These are phyloP conservation scores for Patiria miniata DNA, from an alignment of 35 echinoderm and acorn worm genomes.

Conservation along the genomic window DNA sequence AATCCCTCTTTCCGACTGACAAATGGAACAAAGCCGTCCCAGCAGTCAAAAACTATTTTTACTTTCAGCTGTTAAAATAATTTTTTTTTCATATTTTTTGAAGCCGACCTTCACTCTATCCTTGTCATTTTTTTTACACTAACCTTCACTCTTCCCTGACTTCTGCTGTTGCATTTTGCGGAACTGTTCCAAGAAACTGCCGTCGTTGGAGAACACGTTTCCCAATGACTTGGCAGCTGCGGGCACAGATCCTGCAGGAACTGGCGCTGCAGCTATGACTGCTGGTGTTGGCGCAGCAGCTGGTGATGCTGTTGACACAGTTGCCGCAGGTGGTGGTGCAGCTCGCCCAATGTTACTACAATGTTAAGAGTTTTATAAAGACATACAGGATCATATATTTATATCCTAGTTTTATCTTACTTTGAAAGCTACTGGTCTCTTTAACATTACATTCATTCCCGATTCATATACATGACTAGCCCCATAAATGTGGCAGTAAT, in stretches of 20 bases:
- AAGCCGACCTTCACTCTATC: too few relatives aligned
- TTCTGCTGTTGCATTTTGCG: slow-evolving; percentile 73
- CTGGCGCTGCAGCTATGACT: not conserved
- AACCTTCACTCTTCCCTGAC: slow-evolving; percentile 23
- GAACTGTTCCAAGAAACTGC: slow-evolving; percentile 95
- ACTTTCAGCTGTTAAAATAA: too few relatives aligned
- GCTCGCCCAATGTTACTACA: slow-evolving; percentile 6
- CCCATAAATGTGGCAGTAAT: too few relatives aligned
- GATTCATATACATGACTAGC: too few relatives aligned
- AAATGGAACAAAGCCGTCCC: too few relatives aligned
- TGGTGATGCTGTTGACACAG: not conserved
- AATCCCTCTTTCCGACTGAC: too few relatives aligned
- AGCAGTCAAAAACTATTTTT: too few relatives aligned
- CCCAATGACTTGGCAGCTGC: not conserved
- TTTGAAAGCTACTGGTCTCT: not conserved
- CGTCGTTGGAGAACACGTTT: slow-evolving; percentile 89
- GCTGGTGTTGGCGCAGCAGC: not conserved
- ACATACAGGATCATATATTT: not conserved
- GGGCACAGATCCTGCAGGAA: not conserved
- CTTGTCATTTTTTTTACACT: not conserved
- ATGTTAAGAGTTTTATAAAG: slow-evolving; percentile 11
- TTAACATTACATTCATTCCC: too few relatives aligned
- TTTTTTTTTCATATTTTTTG: too few relatives aligned
- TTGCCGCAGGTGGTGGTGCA: not conserved
- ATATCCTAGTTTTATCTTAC: not conserved